phyloP scores from a whole-genome alignment of 2,113 vertebrate genomes.

The Sphyrna mokarran region DNA sequence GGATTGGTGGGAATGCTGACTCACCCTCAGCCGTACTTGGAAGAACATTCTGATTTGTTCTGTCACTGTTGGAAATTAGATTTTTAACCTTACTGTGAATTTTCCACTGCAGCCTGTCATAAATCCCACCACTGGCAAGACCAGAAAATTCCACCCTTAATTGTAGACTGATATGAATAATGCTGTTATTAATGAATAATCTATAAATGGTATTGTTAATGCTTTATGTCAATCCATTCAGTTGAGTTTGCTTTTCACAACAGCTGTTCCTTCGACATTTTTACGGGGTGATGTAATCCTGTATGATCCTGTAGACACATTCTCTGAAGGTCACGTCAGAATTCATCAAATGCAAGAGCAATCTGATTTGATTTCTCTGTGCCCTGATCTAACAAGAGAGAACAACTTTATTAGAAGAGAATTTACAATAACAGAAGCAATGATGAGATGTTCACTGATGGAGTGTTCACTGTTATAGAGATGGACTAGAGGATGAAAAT shows the following conservation, averaged over 20 bases:
- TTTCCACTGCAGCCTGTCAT: no score
- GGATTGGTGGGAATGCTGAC: no score
- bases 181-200: neutral
- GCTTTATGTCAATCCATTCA: neutral
- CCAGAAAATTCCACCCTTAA: neutral
- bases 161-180: neutral
- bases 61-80: no score
- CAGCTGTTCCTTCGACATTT: neutral
- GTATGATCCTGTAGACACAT: neutral
- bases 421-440: neutral
- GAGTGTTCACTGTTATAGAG: neutral
- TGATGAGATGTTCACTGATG: neutral
- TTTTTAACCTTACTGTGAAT: no score
- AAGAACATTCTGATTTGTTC: no score
- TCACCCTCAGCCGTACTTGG: no score
- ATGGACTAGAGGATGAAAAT: neutral
- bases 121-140: no score
- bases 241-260: neutral
- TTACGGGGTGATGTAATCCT: neutral
- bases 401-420: neutral
- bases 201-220: neutral
- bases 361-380: neutral
- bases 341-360: neutral
- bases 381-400: neutral
- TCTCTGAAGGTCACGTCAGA: neutral